Conservation (phyloP, 2,797 vertebrate species). For the Sandelia bainsii region DNA sequence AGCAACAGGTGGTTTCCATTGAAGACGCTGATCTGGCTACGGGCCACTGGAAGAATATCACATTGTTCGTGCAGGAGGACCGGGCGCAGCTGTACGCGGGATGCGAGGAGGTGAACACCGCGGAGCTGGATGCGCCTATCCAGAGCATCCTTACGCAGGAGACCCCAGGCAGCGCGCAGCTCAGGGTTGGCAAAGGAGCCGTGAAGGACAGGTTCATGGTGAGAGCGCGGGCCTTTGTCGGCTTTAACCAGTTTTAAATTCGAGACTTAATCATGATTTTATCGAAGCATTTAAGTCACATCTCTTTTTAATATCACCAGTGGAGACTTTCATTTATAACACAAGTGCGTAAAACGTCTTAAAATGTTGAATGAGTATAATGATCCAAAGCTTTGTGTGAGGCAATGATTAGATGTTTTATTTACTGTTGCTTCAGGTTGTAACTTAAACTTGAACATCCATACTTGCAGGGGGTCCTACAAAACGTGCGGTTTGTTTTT, state of each 20-base stretch:
- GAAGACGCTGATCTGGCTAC: slow-evolving; percentile 94
- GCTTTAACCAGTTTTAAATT: background rate
- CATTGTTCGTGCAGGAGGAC: slow-evolving; percentile 93
- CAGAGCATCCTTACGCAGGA: slow-evolving; percentile 93
- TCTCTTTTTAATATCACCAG: background rate
- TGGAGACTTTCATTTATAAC: background rate
- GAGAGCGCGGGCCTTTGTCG: slow-evolving; percentile 50
- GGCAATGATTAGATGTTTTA: background rate
- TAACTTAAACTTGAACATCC: slow-evolving; percentile 31
- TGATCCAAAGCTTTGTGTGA: background rate
- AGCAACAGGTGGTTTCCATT: slow-evolving; percentile 91
- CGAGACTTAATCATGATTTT: background rate
- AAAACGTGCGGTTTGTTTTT: slow-evolving; percentile 97
- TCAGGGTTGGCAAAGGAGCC: slow-evolving; percentile 93
- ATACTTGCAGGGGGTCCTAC: slow-evolving; percentile 92
- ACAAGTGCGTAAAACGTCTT: background rate
- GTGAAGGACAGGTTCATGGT: slow-evolving; percentile 96
- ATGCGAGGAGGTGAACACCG: slow-evolving; percentile 93
- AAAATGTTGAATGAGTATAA: background rate
- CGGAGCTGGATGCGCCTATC: slow-evolving; percentile 93
- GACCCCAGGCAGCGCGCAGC: slow-evolving; percentile 85
- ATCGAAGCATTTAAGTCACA: background rate
- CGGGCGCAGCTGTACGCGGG: slow-evolving; percentile 92
- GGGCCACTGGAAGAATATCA: slow-evolving; percentile 95
- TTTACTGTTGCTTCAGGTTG: background rate